Conservation (phyloP, 2,797 vertebrate genomes). For the Clangula hyemalis region DNA sequence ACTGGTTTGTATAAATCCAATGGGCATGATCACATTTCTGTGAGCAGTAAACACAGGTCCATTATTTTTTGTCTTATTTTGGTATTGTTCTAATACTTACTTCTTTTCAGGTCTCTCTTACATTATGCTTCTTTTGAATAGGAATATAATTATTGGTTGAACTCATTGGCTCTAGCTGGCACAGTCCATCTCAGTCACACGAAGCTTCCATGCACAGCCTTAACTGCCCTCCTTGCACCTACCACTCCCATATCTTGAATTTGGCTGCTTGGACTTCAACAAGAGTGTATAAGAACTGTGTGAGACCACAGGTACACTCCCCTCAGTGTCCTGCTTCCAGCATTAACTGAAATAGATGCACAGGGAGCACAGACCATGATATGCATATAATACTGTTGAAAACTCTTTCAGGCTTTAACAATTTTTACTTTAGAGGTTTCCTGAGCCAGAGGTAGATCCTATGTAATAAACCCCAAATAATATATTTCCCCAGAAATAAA, state of each 20-base stretch:
- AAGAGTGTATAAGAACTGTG: not conserved
- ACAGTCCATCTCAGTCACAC: not conserved
- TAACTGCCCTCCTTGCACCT: too few relatives aligned
- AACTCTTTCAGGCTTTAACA: not conserved
- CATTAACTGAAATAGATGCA: not conserved
- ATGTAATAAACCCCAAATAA: not conserved
- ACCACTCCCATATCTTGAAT: not conserved
- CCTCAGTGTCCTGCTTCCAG: not conserved
- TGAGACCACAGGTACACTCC: not conserved
- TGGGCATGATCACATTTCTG: not conserved
- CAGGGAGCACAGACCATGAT: not conserved
- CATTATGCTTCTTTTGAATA: not conserved
- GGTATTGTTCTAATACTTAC: not conserved
- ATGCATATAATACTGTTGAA: not conserved
- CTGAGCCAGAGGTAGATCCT: not conserved
- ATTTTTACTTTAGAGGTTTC: not conserved
- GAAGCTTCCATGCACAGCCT: rapidly evolving
- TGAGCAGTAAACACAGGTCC: not conserved
- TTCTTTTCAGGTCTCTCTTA: not conserved
- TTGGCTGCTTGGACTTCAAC: not conserved
- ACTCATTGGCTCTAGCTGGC: not conserved
- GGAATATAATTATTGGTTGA: not conserved
- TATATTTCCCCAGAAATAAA: not conserved
- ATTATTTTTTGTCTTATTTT: not conserved
- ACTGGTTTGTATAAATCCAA: not conserved